Percentiles rank a stretch among this genome's conserved stretches.
phyloP scores from a whole-genome alignment of 1,140 invertebrate species.

The Danaus melanippus region DNA sequence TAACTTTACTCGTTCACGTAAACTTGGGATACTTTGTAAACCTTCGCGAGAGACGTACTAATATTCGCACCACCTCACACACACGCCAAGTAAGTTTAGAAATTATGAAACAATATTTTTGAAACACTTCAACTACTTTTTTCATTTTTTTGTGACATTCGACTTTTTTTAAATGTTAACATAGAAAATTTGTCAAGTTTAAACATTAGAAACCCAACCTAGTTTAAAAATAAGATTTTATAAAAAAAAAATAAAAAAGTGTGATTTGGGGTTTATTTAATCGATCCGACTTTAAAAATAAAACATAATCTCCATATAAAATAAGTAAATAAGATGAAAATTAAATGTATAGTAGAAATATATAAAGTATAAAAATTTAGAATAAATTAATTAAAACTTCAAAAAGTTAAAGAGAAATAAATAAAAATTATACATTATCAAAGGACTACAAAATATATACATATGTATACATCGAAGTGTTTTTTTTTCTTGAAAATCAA shows the following conservation, averaged over 20 bases:
- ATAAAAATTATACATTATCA: not conserved
- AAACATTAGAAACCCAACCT: too few species aligned
- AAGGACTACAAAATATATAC: not conserved
- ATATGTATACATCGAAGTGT: constrained; percentile 1
- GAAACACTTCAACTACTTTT: not conserved
- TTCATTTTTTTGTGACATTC: not conserved
- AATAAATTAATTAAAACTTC: too few species aligned
- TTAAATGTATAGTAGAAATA: too few species aligned
- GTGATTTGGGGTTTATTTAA: too few species aligned
- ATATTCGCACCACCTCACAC: constrained; percentile 45
- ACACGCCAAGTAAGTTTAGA: constrained; percentile 54
- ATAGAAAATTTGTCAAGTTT: not conserved
- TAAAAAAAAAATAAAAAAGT: too few species aligned
- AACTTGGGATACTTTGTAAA: constrained; percentile 15
- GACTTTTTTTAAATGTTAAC: not conserved
- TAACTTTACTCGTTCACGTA: constrained; percentile 34
- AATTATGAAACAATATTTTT: constrained; percentile 10
- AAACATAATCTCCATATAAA: too few species aligned
- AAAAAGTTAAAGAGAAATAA: not conserved
- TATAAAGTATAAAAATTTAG: too few species aligned
- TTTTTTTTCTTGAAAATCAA: not conserved
- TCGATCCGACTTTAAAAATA: too few species aligned
- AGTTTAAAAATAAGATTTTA: too few species aligned
- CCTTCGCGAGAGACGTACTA: constrained; percentile 9
- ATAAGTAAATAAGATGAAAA: too few species aligned